Conservation (phyloP, 2,797 vertebrate genomes). For the Cryptoblepharus egeriae region DNA sequence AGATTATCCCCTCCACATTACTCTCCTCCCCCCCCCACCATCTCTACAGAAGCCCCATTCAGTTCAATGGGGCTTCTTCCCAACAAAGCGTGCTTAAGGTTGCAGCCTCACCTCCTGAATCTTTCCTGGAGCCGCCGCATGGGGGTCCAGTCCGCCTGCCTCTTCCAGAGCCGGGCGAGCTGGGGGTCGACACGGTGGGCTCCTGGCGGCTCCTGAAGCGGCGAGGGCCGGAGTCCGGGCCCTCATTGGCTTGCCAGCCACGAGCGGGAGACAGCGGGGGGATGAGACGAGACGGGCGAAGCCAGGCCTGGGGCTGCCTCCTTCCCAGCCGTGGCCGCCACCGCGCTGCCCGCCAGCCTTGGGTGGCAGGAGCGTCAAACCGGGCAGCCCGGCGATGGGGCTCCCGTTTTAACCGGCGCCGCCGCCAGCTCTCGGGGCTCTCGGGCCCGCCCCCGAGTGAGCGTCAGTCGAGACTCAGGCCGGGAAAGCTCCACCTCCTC, state of each 20-base stretch:
- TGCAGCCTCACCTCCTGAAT: constrained; percentile 57
- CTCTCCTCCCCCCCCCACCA: too few species aligned
- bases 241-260: constrained; percentile 57
- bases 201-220: constrained; percentile 58
- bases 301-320: not conserved
- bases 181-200: constrained; percentile 52
- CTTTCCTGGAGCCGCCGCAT: constrained; percentile 69
- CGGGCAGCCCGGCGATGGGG: not conserved
- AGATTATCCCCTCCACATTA: too few species aligned
- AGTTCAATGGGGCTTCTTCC: not conserved
- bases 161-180: constrained; percentile 12
- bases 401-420: constrained; percentile 32
- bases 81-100: not conserved
- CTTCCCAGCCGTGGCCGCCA: too few species aligned
- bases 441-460: not conserved
- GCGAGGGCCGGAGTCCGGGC: constrained; percentile 59
- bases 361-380: not conserved
- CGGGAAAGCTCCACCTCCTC: not conserved
- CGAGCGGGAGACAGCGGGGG: constrained; percentile 2
- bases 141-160: constrained; percentile 43
- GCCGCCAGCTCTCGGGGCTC: not conserved
- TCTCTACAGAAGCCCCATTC: not conserved
- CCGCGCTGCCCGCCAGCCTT: too few species aligned
- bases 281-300: not conserved
- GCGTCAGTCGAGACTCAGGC: not conserved